Percentiles rank a stretch among this genome's conserved stretches.
Evolutionary conservation across 2,113 vertebrate genomes (phyloP).

Genomic region (Gorsachius goisagi): DNA sequence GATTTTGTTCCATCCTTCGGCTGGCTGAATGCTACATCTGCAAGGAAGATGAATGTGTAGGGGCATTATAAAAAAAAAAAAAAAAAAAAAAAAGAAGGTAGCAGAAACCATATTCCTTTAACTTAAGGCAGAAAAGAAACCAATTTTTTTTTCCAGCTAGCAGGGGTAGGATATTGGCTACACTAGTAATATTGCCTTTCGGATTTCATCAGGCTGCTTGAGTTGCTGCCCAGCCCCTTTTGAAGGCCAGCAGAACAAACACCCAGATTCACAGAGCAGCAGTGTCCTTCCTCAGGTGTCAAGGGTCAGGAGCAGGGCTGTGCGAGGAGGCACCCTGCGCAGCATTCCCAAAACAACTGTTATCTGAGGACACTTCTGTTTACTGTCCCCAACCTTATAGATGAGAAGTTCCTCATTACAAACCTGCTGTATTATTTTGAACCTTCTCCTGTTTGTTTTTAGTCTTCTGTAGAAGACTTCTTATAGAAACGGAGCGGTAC

Average conservation of each 20-base stretch:
- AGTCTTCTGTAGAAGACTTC: not conserved
- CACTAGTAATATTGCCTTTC: rapidly evolving
- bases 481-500: rapidly evolving
- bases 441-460: not conserved
- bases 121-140: not conserved
- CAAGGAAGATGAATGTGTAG: not conserved
- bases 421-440: not conserved
- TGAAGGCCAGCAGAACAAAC: not conserved
- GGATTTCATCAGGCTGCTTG: not conserved
- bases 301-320: not conserved
- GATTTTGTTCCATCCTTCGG: not conserved
- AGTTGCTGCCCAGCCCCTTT: not conserved
- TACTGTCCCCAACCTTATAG: no score
- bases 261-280: rapidly evolving
- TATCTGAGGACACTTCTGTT: not conserved
- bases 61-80: not conserved
- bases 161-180: not conserved
- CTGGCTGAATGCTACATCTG: not conserved
- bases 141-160: not conserved
- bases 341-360: not conserved
- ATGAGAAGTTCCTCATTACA: not conserved
- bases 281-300: no score
- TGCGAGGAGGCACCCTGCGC: no score
- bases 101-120: not conserved
- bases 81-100: no score